Percentiles rank a stretch among this genome's conserved stretches.
These are phyloP conservation scores for Lithobius niger DNA, from an alignment of 1,140 invertebrate genomes.

Conservation along the genomic window DNA sequence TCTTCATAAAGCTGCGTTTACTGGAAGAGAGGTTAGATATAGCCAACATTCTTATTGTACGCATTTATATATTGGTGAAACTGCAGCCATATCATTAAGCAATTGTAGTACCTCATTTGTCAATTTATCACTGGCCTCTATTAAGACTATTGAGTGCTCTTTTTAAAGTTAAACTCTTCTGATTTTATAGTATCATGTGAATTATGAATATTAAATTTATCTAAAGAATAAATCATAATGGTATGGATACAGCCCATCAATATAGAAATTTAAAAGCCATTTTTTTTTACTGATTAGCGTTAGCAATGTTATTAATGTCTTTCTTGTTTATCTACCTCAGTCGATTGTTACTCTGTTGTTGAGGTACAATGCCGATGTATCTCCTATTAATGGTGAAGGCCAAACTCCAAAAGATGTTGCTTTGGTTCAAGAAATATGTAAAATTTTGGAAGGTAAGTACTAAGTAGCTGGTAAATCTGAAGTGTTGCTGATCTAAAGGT, in stretches of 20 bases:
- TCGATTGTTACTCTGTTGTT: constrained; percentile 34
- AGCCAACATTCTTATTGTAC: neutral
- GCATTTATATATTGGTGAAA: too few relatives aligned
- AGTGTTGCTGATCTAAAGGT: too few relatives aligned
- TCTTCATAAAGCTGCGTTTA: constrained; percentile 38
- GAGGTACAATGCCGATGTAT: constrained; percentile 33
- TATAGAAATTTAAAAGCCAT: neutral
- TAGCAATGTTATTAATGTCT: neutral
- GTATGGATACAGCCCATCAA: too few relatives aligned
- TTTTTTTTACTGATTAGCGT: neutral
- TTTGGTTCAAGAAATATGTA: constrained; percentile 39
- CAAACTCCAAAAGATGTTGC: constrained; percentile 41
- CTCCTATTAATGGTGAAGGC: constrained; percentile 45
- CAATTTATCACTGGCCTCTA: too few relatives aligned
- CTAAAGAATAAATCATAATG: too few relatives aligned
- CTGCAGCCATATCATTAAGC: too few relatives aligned
- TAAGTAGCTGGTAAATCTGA: neutral
- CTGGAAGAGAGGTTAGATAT: constrained; percentile 25
- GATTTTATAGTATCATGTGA: too few relatives aligned
- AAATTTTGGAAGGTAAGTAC: constrained; percentile 37
- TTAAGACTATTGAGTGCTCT: too few relatives aligned
- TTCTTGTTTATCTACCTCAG: too few relatives aligned
- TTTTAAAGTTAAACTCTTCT: too few relatives aligned
- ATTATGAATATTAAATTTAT: too few relatives aligned
- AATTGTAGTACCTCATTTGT: too few relatives aligned